Percentiles rank a stretch among this genome's conserved stretches.
Evolutionary conservation across 1,140 invertebrate genomes (phyloP).

Genomic region (Marisa cornuarietis): DNA sequence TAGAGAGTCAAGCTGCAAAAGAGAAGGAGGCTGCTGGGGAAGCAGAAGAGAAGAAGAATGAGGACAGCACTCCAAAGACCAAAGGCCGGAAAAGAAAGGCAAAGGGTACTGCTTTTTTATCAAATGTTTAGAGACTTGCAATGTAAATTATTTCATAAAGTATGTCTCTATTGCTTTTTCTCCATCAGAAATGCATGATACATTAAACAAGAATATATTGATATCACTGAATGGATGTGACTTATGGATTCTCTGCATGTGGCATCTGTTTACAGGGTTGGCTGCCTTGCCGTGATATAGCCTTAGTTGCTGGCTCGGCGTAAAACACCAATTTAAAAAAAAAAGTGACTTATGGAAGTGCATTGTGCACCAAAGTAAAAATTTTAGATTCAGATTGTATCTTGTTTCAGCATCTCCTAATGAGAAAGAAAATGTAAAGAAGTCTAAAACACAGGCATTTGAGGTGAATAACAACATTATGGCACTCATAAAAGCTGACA

Average conservation of each 20-base stretch:
- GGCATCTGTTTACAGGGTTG: too few species aligned
- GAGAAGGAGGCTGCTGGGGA: conserved; percentile 49
- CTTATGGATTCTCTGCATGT: too few species aligned
- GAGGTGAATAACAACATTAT: conserved; percentile 67
- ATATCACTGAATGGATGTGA: too few species aligned
- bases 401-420: neutral
- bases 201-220: too few species aligned
- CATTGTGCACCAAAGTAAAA: too few species aligned
- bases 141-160: too few species aligned
- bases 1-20: conserved; percentile 72
- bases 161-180: too few species aligned
- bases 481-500: conserved; percentile 72
- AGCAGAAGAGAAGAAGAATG: conserved; percentile 24
- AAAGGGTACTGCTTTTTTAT: conserved; percentile 26
- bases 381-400: neutral
- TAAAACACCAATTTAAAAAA: too few species aligned
- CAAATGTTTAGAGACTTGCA: neutral
- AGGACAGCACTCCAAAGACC: conserved; percentile 32
- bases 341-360: too few species aligned
- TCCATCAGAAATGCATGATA: too few species aligned
- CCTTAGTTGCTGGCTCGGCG: too few species aligned
- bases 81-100: conserved; percentile 40
- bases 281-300: too few species aligned
- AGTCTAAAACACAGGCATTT: conserved; percentile 68
- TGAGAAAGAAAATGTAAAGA: conserved; percentile 41